Conservation (phyloP, 1,140 invertebrate genomes). For the Brachionus paranguensis region DNA sequence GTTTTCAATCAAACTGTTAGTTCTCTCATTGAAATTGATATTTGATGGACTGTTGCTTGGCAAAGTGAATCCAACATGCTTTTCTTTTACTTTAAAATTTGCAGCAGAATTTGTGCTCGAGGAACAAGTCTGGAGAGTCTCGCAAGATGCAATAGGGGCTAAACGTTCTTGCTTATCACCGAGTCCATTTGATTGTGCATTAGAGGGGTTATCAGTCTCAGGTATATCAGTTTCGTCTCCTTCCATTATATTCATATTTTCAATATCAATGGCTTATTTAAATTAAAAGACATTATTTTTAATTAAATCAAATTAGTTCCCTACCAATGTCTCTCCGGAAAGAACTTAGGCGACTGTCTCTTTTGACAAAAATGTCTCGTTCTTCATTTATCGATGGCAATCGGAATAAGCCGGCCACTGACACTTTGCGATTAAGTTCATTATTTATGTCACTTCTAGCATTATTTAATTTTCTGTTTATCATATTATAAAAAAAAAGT, state of each 20-base stretch:
- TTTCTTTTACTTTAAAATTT: background rate
- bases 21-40: background rate
- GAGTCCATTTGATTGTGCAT: conserved; percentile 35
- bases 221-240: background rate
- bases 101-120: background rate
- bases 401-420: background rate
- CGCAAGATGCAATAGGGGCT: conserved; percentile 54
- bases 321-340: background rate
- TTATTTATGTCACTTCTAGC: conserved; percentile 7
- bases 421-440: conserved; percentile 23
- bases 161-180: conserved; percentile 46
- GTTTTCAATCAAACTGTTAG: conserved; percentile 16
- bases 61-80: background rate
- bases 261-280: conserved; percentile 6
- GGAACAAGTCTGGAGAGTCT: conserved; percentile 45
- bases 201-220: background rate
- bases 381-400: conserved; percentile 7
- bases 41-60: background rate
- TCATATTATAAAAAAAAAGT: background rate
- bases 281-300: background rate
- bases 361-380: background rate
- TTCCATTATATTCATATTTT: conserved; percentile 23
- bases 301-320: background rate
- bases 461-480: conserved; percentile 23
- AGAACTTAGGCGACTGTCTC: background rate